phyloP scores from a whole-genome alignment of 2,888 invertebrate species.

The Drosophila putrida region DNA sequence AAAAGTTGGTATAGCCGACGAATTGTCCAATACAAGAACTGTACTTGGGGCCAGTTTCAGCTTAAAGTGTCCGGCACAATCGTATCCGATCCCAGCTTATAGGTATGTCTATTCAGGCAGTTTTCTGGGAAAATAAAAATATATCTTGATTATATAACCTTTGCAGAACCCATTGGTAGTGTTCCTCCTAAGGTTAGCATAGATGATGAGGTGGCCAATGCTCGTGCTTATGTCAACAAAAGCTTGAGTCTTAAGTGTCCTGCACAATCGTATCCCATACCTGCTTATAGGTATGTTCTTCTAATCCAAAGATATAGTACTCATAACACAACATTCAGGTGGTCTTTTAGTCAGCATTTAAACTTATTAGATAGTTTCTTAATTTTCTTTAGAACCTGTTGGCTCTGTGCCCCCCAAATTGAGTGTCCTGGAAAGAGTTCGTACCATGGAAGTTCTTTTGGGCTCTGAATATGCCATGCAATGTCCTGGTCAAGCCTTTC shows the following conservation, averaged over 20 bases:
- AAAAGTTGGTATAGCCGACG: slow-evolving; percentile 87
- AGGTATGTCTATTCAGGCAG: slow-evolving; percentile 86
- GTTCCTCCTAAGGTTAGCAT: slow-evolving; percentile 88
- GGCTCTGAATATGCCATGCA: slow-evolving; percentile 88
- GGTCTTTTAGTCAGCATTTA: slow-evolving; percentile 13
- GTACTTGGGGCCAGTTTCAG: slow-evolving; percentile 86
- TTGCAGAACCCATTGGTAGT: slow-evolving; percentile 87
- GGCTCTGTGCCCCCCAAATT: slow-evolving; percentile 88
- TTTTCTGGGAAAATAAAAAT: background rate
- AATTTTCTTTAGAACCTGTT: slow-evolving; percentile 85
- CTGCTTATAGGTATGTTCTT: slow-evolving; percentile 89
- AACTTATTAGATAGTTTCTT: background rate
- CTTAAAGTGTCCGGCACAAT: slow-evolving; percentile 90
- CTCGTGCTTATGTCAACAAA: slow-evolving; percentile 66
- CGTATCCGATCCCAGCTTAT: slow-evolving; percentile 90
- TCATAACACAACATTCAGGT: slow-evolving; percentile 68
- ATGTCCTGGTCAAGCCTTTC: slow-evolving; percentile 92
- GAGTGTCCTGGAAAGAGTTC: slow-evolving; percentile 88
- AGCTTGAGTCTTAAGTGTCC: slow-evolving; percentile 90
- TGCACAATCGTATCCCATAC: slow-evolving; percentile 91
- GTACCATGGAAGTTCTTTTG: slow-evolving; percentile 86
- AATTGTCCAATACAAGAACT: slow-evolving; percentile 77
- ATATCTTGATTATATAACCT: background rate
- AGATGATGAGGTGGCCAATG: slow-evolving; percentile 83
- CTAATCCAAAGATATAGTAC: background rate